A percentile compares a stretch with the other conserved stretches of the same genome.
phyloP scores from a whole-genome alignment of 2,888 invertebrate genomes.

The Iphiclides podalirius region DNA sequence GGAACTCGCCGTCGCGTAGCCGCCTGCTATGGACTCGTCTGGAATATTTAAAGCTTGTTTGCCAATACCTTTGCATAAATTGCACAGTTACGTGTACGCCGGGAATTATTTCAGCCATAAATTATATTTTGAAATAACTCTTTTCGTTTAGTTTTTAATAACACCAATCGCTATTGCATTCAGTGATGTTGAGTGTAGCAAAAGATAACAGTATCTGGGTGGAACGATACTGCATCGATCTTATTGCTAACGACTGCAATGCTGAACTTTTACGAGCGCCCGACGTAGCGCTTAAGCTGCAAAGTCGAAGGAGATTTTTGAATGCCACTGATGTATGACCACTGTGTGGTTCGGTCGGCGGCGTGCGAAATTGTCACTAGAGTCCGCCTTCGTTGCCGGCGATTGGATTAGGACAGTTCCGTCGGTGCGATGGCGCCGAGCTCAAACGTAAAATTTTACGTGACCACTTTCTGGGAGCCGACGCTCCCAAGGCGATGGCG shows the following conservation, averaged over 20 bases:
- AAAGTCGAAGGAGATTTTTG: slow-evolving; percentile 12
- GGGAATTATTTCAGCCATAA: slow-evolving; percentile 13
- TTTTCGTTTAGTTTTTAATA: too few species aligned
- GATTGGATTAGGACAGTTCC: slow-evolving; percentile 77
- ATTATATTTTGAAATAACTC: background rate
- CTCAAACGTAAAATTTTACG: slow-evolving; percentile 78
- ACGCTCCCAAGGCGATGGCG: slow-evolving; percentile 64
- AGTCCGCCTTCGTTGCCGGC: slow-evolving; percentile 68
- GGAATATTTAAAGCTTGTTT: slow-evolving; percentile 64
- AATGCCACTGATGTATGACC: slow-evolving; percentile 18
- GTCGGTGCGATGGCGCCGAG: slow-evolving; percentile 61
- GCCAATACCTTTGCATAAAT: slow-evolving; percentile 46
- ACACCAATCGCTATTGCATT: too few species aligned
- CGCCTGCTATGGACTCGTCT: slow-evolving; percentile 49
- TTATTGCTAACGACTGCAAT: background rate
- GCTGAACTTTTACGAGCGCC: background rate
- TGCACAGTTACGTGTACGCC: slow-evolving; percentile 16
- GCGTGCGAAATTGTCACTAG: slow-evolving; percentile 66
- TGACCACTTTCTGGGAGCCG: slow-evolving; percentile 73
- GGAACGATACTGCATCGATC: too few species aligned
- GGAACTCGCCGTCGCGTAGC: slow-evolving; percentile 32
- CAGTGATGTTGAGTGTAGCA: too few species aligned
- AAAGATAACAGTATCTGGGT: too few species aligned
- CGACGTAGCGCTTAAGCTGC: background rate
- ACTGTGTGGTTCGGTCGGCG: slow-evolving; percentile 21